These are phyloP conservation scores for Drosophila formosana DNA, from an alignment of 2,888 invertebrate species.

Conservation along the genomic window DNA sequence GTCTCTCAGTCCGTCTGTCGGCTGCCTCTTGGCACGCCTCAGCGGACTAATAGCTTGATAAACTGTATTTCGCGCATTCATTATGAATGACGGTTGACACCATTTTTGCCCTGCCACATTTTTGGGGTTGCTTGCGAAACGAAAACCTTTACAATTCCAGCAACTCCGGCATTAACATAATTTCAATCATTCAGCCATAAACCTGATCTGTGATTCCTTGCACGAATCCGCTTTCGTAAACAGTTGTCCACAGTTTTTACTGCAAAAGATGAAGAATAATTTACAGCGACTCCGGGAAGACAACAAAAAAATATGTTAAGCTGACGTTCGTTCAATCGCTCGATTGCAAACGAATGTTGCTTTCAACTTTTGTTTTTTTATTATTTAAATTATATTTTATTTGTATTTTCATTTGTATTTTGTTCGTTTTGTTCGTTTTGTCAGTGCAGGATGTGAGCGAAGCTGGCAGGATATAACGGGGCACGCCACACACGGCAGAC, in stretches of 20 bases:
- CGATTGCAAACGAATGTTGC: constrained; percentile 57
- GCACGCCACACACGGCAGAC: constrained; percentile 44
- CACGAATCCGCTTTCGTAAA: background rate
- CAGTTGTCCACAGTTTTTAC: background rate
- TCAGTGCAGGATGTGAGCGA: constrained; percentile 1
- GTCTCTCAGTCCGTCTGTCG: background rate
- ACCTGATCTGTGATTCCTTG: background rate
- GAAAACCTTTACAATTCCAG: background rate
- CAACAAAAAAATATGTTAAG: background rate
- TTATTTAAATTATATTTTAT: constrained; percentile 18
- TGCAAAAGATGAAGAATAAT: background rate
- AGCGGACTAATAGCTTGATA: constrained; percentile 72
- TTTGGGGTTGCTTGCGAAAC: background rate
- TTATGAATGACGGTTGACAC: constrained; percentile 54
- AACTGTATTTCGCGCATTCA: constrained; percentile 64
- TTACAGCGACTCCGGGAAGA: background rate
- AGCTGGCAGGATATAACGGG: constrained; percentile 31
- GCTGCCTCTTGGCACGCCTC: constrained; percentile 33
- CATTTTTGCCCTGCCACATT: background rate
- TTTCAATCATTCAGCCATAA: background rate
- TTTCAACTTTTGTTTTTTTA: constrained; percentile 54
- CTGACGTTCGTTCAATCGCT: constrained; percentile 51
- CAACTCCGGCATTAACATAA: background rate
- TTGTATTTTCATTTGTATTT: constrained; percentile 10
- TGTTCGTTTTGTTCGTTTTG: constrained; percentile 5